Percentiles rank a stretch among this genome's conserved stretches.
Conservation (phyloP, 2,113 vertebrate species). For the Sterna hirundo region DNA sequence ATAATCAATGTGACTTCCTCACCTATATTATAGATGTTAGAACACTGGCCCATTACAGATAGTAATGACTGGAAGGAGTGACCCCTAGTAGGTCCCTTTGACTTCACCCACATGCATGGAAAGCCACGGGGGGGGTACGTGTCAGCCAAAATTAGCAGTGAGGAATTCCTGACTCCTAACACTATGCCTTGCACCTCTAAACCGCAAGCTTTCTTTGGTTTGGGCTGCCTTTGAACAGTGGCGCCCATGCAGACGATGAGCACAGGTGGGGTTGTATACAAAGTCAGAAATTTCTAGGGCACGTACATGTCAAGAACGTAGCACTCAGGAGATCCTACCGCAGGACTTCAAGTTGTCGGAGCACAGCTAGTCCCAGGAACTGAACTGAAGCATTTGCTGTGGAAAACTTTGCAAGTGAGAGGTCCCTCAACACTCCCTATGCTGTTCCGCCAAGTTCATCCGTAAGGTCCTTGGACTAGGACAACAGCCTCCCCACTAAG, state of each 20-base stretch:
- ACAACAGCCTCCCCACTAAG: accelerated
- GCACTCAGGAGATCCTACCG: background rate
- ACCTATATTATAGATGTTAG: background rate
- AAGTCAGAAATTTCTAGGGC: background rate
- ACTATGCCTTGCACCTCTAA: background rate
- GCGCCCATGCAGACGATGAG: background rate
- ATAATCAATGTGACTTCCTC: background rate
- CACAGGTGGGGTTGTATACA: background rate
- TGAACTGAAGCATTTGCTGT: background rate
- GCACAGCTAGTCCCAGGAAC: background rate
- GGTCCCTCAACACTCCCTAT: background rate
- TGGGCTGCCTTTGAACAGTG: background rate
- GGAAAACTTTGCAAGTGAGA: background rate
- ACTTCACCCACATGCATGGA: background rate
- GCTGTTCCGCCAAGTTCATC: background rate
- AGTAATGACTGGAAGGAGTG: background rate
- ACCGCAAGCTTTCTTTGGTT: background rate
- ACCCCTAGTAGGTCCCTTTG: background rate
- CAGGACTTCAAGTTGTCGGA: background rate
- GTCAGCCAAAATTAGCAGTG: constrained; percentile 10
- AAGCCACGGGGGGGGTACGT: background rate
- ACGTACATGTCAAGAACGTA: background rate
- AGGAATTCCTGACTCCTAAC: constrained; percentile 1
- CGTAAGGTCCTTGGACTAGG: background rate
- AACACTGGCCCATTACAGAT: background rate